Evolutionary conservation across 1,140 invertebrate genomes (phyloP).

Genomic region (Triops cancriformis): DNA sequence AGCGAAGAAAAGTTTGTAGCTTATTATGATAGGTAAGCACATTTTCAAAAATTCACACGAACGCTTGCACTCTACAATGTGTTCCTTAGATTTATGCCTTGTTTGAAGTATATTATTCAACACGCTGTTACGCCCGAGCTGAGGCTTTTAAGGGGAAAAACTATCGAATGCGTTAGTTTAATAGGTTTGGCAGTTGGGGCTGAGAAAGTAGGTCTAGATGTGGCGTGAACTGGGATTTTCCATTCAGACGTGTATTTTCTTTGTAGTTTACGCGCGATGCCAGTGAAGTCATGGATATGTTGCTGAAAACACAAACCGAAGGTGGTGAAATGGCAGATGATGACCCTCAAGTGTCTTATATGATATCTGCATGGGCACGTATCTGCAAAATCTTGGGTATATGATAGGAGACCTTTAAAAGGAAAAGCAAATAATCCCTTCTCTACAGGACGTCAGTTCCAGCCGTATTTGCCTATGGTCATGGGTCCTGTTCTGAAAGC

Average conservation of each 20-base stretch:
- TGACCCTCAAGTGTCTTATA: constrained; percentile 94
- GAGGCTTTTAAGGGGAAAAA: constrained; percentile 83
- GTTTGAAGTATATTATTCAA: constrained; percentile 93
- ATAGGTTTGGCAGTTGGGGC: constrained; percentile 95
- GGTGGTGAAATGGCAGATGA: constrained; percentile 76
- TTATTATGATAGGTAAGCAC: constrained; percentile 51
- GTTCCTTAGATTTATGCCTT: constrained; percentile 77
- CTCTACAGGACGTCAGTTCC: constrained; percentile 62
- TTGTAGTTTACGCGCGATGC: constrained; percentile 79
- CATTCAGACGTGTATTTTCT: neutral
- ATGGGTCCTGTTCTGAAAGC: constrained; percentile 95
- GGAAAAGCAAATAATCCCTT: constrained; percentile 18
- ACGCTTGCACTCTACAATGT: constrained; percentile 47
- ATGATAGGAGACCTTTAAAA: neutral
- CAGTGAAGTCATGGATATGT: constrained; percentile 90
- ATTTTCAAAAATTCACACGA: neutral
- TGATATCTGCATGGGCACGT: constrained; percentile 97
- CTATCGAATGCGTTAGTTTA: constrained; percentile 96
- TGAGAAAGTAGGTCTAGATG: constrained; percentile 57
- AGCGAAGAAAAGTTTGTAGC: constrained; percentile 88
- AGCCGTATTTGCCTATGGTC: constrained; percentile 92
- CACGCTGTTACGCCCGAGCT: constrained; percentile 82
- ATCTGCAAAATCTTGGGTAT: constrained; percentile 92
- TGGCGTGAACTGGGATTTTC: neutral
- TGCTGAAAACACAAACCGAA: constrained; percentile 78